Percentiles rank a stretch among this genome's conserved stretches.
Evolutionary conservation across 2,888 invertebrate species (phyloP).

Genomic region (Netelia inedita): DNA sequence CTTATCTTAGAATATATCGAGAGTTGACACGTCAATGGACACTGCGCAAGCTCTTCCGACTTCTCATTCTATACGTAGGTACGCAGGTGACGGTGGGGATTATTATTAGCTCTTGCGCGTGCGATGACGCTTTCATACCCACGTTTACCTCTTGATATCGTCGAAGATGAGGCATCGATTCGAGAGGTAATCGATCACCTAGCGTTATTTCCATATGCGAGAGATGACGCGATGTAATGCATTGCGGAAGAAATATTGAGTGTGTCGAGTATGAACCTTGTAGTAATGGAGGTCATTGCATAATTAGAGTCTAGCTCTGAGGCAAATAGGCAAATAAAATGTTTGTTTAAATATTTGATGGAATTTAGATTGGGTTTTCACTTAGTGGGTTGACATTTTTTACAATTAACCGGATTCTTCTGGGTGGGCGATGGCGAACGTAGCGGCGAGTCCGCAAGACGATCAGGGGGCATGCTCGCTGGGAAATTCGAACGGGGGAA

Average conservation of each 20-base stretch:
- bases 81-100: neutral
- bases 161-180: slow-evolving; percentile 1
- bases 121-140: slow-evolving; percentile 25
- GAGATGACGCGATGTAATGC: slow-evolving; percentile 28
- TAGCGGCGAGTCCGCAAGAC: too few species aligned
- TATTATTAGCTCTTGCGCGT: neutral
- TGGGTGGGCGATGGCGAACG: slow-evolving; percentile 18
- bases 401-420: neutral
- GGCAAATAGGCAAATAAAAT: too few species aligned
- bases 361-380: too few species aligned
- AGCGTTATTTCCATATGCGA: slow-evolving; percentile 24
- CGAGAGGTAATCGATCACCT: slow-evolving; percentile 45
- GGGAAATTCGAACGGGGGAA: slow-evolving; percentile 66
- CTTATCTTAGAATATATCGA: slow-evolving; percentile 13
- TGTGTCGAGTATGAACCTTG: neutral
- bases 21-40: slow-evolving; percentile 47
- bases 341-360: too few species aligned
- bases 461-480: slow-evolving; percentile 19
- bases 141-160: slow-evolving; percentile 36
- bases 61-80: neutral
- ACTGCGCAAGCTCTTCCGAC: slow-evolving; percentile 7
- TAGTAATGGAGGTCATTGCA: neutral
- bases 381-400: too few species aligned
- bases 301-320: neutral
- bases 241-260: slow-evolving; percentile 60